These are phyloP conservation scores for Aphodius granarius DNA, from an alignment of 2,888 invertebrate genomes.

Conservation along the genomic window DNA sequence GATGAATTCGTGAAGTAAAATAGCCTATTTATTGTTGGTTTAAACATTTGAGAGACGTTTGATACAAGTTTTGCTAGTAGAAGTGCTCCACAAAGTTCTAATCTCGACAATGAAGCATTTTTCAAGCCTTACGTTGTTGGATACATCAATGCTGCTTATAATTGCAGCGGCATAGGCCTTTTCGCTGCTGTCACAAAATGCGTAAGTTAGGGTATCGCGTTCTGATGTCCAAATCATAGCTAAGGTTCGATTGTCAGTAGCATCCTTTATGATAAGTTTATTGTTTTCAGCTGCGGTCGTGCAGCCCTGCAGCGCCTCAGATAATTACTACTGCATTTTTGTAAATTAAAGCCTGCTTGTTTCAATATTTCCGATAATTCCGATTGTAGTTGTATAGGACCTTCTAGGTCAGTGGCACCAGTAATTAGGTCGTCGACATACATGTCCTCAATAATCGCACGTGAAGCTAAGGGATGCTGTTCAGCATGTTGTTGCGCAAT, in stretches of 20 bases:
- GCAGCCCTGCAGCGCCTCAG: background rate
- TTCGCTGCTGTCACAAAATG: slow-evolving; percentile 17
- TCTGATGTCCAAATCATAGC: slow-evolving; percentile 15
- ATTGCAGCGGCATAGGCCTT: slow-evolving; percentile 7
- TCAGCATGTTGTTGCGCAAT: slow-evolving; percentile 1
- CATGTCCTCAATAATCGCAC: slow-evolving; percentile 9
- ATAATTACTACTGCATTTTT: slow-evolving; percentile 6
- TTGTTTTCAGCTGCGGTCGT: background rate
- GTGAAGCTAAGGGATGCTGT: slow-evolving; percentile 7
- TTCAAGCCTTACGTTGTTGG: slow-evolving; percentile 2
- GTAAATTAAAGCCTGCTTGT: slow-evolving; percentile 7
- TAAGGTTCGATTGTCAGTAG: slow-evolving; percentile 8
- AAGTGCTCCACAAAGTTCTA: slow-evolving; percentile 3
- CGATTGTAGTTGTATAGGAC: background rate
- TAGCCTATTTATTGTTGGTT: background rate
- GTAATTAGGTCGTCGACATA: slow-evolving; percentile 15
- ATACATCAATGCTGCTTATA: background rate
- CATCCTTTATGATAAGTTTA: slow-evolving; percentile 13
- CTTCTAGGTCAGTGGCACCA: background rate
- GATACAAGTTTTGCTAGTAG: background rate
- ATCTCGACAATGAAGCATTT: background rate
- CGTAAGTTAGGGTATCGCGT: slow-evolving; percentile 4
- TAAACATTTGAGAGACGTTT: background rate
- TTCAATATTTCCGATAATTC: slow-evolving; percentile 9
- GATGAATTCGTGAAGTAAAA: background rate